A percentile compares a stretch with the other conserved stretches of the same genome.
phyloP scores from a whole-genome alignment of 64 coral and sea anemone genomes.

The Acropora tenuis region DNA sequence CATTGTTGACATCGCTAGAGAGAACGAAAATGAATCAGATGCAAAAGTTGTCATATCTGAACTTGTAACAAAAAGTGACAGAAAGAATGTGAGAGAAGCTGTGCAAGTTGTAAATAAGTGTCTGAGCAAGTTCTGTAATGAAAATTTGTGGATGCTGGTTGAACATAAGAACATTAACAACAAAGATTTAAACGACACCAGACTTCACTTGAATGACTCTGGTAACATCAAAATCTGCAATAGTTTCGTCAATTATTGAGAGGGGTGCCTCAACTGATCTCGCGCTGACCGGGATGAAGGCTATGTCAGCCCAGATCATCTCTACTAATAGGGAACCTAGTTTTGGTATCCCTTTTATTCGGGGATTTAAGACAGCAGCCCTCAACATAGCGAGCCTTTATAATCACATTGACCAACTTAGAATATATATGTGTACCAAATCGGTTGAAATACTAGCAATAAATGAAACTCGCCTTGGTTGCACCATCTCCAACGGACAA shows the following conservation, averaged over 20 bases:
- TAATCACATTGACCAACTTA: too few relatives aligned
- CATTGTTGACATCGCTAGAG: constrained; percentile 5
- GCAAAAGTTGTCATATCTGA: constrained; percentile 3
- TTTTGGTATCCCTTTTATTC: too few relatives aligned
- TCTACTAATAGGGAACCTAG: background rate
- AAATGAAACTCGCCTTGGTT: too few relatives aligned
- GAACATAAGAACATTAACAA: background rate
- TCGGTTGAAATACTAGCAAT: too few relatives aligned
- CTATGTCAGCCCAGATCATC: background rate
- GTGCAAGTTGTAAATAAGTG: background rate
- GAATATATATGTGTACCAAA: too few relatives aligned
- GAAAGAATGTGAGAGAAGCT: background rate
- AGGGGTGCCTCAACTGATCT: background rate
- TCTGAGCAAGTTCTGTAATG: background rate
- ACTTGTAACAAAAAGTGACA: background rate
- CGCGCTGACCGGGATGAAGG: background rate
- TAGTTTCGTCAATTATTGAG: background rate
- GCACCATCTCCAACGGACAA: too few relatives aligned
- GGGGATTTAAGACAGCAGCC: too few relatives aligned
- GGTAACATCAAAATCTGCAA: constrained; percentile 5
- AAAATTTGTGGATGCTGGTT: background rate
- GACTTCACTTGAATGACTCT: background rate
- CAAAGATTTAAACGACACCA: background rate
- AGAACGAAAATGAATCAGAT: background rate
- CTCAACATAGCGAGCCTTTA: too few relatives aligned